Conservation (phyloP, 2,797 vertebrate genomes). For the Myotis findleyi region DNA sequence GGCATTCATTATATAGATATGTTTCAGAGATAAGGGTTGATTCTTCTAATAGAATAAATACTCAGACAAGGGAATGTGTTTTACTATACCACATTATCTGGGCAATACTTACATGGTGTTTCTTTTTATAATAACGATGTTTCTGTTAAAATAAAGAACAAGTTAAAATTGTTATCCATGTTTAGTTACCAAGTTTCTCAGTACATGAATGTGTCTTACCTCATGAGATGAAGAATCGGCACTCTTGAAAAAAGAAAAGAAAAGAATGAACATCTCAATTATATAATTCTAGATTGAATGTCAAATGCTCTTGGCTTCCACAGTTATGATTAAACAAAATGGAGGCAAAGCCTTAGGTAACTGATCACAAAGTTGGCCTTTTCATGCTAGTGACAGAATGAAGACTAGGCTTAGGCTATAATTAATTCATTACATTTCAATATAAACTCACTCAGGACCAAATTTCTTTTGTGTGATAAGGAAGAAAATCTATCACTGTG, state of each 20-base stretch:
- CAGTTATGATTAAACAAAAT: not conserved
- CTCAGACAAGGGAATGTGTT: not conserved
- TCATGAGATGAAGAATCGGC: constrained; percentile 12
- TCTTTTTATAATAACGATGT: rapidly evolving
- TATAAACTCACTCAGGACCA: not conserved
- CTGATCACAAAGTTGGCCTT: not conserved
- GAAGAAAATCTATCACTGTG: not conserved
- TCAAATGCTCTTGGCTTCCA: not conserved
- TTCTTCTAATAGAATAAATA: not conserved
- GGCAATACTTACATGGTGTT: not conserved
- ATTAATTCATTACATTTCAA: not conserved
- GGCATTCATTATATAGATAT: not conserved
- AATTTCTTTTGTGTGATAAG: not conserved
- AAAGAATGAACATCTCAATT: not conserved
- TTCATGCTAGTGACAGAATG: not conserved
- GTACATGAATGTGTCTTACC: constrained; percentile 30
- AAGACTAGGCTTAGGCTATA: not conserved
- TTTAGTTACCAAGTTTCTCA: not conserved
- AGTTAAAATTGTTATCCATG: not conserved
- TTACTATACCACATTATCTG: not conserved
- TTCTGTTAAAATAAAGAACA: not conserved
- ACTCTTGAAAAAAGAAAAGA: not conserved
- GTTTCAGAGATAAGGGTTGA: not conserved
- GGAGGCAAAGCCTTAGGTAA: not conserved
- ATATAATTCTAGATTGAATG: not conserved